phyloP scores from a whole-genome alignment of 2,888 invertebrate genomes.

The Cremastinae sp. region DNA sequence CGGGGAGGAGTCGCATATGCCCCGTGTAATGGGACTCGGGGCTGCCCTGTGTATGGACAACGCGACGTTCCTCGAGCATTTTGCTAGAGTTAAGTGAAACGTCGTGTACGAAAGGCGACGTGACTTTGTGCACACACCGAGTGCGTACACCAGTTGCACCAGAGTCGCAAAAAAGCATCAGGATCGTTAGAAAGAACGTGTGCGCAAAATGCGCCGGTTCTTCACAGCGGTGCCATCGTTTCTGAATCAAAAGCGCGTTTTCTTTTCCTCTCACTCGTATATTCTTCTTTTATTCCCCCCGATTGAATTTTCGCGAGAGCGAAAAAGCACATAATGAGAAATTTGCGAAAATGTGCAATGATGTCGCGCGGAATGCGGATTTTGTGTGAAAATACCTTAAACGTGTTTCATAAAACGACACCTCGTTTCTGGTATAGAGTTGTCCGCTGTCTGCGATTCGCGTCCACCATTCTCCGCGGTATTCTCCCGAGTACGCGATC shows the following conservation, averaged over 20 bases:
- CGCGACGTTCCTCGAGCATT: slow-evolving; percentile 40
- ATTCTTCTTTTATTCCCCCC: too few species aligned
- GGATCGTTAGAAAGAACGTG: slow-evolving; percentile 52
- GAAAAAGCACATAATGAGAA: neutral
- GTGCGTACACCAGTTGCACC: slow-evolving; percentile 27
- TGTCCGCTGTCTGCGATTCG: slow-evolving; percentile 30
- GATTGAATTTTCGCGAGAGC: slow-evolving; percentile 14
- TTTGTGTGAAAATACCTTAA: slow-evolving; percentile 54
- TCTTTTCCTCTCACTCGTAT: too few species aligned
- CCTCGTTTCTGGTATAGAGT: slow-evolving; percentile 57
- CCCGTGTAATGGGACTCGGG: slow-evolving; percentile 17
- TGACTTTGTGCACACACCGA: slow-evolving; percentile 37
- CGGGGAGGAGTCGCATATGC: slow-evolving; percentile 37
- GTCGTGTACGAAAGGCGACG: slow-evolving; percentile 54
- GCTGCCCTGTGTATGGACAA: slow-evolving; percentile 32
- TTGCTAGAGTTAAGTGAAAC: slow-evolving; percentile 60
- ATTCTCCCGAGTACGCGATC: neutral
- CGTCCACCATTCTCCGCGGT: slow-evolving; percentile 2
- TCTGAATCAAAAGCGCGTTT: too few species aligned
- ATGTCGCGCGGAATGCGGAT: too few species aligned
- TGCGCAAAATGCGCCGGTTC: slow-evolving; percentile 27
- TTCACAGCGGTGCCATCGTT: slow-evolving; percentile 26
- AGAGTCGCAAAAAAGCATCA: slow-evolving; percentile 50
- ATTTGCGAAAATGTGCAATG: neutral
- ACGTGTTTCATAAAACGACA: slow-evolving; percentile 43